Conservation (phyloP, 2,113 vertebrate genomes). For the Bos taurus region DNA sequence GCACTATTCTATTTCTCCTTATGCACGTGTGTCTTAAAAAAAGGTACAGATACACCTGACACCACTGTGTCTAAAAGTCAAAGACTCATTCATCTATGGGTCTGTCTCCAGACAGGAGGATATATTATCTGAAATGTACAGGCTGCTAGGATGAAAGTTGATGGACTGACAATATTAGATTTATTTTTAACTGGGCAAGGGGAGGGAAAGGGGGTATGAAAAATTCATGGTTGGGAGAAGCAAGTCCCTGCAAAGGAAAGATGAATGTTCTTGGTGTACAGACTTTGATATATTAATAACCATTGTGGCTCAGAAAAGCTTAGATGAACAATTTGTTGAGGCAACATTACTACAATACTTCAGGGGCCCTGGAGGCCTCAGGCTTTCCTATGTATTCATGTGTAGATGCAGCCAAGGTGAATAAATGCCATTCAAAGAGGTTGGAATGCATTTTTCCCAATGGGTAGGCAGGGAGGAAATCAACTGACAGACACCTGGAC, state of each 20-base stretch:
- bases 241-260: neutral
- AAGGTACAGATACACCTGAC: neutral
- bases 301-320: neutral
- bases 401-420: neutral
- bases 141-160: neutral
- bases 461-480: neutral
- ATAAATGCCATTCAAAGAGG: neutral
- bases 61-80: neutral
- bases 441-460: neutral
- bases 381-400: neutral
- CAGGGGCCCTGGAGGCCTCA: neutral
- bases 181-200: neutral
- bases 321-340: neutral
- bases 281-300: slow-evolving; percentile 26
- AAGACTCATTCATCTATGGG: neutral
- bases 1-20: slow-evolving; percentile 21
- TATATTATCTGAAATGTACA: neutral
- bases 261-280: neutral
- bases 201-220: neutral
- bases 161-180: neutral
- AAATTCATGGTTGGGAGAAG: neutral
- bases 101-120: neutral
- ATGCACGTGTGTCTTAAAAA: neutral
- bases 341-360: neutral
- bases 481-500: neutral